Conservation (phyloP, 1,140 invertebrate genomes). For the Drosophila fuyamai region DNA sequence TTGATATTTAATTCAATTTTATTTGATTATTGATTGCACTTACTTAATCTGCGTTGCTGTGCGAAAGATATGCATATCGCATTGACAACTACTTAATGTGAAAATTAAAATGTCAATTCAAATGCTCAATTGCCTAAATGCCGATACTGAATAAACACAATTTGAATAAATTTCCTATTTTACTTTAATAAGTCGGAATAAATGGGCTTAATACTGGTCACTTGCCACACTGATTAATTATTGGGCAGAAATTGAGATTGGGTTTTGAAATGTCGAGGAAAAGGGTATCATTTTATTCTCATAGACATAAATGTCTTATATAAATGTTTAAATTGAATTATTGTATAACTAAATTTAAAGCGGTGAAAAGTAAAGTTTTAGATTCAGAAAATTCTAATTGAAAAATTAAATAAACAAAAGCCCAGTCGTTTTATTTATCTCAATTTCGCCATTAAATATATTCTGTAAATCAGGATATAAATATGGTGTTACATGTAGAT, state of each 20-base stretch:
- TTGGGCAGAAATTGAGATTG: neutral
- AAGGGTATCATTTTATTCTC: neutral
- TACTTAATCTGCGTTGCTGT: conserved; percentile 2
- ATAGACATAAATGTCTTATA: too few species aligned
- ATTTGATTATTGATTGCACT: conserved; percentile 35
- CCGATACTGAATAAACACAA: conserved; percentile 3
- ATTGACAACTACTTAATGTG: conserved; percentile 36
- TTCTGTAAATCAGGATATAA: neutral
- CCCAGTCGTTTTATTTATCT: neutral
- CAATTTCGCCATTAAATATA: neutral
- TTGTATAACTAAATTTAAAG: too few species aligned
- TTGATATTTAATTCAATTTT: conserved; percentile 42
- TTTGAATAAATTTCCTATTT: conserved; percentile 14
- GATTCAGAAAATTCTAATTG: neutral
- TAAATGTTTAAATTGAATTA: too few species aligned
- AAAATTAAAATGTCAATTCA: conserved; percentile 28
- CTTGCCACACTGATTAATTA: neutral
- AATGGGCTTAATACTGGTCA: neutral
- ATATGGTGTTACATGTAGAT: neutral
- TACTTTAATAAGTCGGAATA: neutral
- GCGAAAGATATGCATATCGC: conserved; percentile 37
- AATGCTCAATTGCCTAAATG: conserved; percentile 10
- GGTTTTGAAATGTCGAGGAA: neutral
- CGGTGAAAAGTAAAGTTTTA: neutral
- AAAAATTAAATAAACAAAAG: neutral